Conservation (phyloP, 2,888 invertebrate species). For the Metalampra italica region DNA sequence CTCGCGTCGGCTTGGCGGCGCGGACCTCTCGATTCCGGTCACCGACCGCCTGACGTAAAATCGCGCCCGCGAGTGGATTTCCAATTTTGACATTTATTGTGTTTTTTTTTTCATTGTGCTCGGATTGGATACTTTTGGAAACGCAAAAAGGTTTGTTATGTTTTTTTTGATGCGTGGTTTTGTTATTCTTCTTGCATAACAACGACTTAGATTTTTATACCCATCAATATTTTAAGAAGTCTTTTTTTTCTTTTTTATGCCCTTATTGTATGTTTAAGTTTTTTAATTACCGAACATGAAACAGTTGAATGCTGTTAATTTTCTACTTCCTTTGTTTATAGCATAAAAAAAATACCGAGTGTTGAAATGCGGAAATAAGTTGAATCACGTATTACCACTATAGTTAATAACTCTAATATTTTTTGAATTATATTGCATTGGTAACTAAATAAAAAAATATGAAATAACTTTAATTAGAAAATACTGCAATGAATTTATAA, state of each 20-base stretch:
- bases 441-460: no score
- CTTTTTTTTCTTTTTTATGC: no score
- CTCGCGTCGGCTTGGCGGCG: conserved; percentile 52
- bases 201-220: no score
- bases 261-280: background rate
- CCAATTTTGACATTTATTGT: conserved; percentile 35
- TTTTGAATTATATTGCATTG: no score
- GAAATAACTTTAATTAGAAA: no score
- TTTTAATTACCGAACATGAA: conserved; percentile 8
- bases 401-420: no score
- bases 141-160: conserved; percentile 43
- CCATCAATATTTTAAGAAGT: no score
- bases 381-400: no score
- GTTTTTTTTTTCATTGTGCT: conserved; percentile 44
- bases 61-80: conserved; percentile 57
- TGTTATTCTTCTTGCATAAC: no score
- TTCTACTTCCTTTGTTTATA: conserved; percentile 9
- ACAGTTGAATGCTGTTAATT: conserved; percentile 9
- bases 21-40: conserved; percentile 35
- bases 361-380: conserved; percentile 7
- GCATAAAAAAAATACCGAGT: conserved; percentile 2
- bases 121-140: conserved; percentile 44
- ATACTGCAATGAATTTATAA: no score
- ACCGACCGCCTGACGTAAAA: conserved; percentile 16
- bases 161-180: conserved; percentile 8